Evolutionary conservation across 2,797 vertebrate genomes (phyloP).

Genomic region (Luscinia luscinia): DNA sequence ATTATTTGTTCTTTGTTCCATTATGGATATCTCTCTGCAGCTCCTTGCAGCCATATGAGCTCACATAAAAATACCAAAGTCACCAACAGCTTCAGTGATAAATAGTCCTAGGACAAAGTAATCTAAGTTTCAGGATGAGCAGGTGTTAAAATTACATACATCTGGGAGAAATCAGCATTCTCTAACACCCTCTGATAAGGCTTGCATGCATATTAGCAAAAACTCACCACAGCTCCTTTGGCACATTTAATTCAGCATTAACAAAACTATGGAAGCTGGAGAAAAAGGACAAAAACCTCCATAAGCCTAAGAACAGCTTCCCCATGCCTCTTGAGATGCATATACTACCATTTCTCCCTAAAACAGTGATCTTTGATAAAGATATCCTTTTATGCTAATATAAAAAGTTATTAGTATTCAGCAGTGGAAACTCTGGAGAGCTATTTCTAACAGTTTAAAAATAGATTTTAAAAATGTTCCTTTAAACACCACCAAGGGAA

Average conservation of each 20-base stretch:
- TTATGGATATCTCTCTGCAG: slow-evolving; percentile 2
- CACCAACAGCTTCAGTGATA: slow-evolving; percentile 42
- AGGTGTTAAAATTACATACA: slow-evolving; percentile 55
- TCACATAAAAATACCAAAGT: slow-evolving; percentile 15
- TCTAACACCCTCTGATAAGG: slow-evolving; percentile 42
- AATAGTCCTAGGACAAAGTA: slow-evolving; percentile 53
- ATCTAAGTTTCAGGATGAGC: slow-evolving; percentile 54
- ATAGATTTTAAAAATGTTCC: slow-evolving; percentile 42
- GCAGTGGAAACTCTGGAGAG: slow-evolving; percentile 43
- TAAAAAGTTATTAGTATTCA: slow-evolving; percentile 49
- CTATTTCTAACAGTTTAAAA: slow-evolving; percentile 53
- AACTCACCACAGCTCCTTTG: slow-evolving; percentile 3
- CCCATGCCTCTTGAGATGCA: neutral
- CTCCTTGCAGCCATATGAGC: slow-evolving; percentile 9
- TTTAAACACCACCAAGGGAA: slow-evolving; percentile 59
- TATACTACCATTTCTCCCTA: slow-evolving; percentile 20
- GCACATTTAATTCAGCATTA: slow-evolving; percentile 44
- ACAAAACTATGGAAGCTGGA: neutral
- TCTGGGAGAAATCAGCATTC: slow-evolving; percentile 23
- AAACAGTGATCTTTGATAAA: slow-evolving; percentile 44
- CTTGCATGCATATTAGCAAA: slow-evolving; percentile 16
- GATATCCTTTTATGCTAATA: slow-evolving; percentile 56
- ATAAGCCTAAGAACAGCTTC: neutral
- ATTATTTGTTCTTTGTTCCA: slow-evolving; percentile 30
- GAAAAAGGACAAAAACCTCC: slow-evolving; percentile 26